Conservation (phyloP, 1,140 invertebrate genomes). For the Pseudomyrmex sp. region DNA sequence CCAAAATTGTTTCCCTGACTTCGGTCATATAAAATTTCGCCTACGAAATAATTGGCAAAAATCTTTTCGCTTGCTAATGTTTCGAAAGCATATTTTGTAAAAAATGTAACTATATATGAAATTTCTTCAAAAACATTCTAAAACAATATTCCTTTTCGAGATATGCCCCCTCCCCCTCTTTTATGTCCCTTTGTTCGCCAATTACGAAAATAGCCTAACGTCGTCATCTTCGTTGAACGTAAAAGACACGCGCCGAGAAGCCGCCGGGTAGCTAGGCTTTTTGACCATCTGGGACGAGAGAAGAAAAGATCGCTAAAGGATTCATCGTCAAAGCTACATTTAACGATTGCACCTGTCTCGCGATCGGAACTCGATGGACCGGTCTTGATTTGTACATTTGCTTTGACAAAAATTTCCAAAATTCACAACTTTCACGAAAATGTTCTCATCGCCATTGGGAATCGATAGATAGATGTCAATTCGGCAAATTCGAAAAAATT, state of each 20-base stretch:
- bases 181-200: conserved; percentile 67
- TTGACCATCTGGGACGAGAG: conserved; percentile 80
- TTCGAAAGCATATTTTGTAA: not conserved
- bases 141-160: conserved; percentile 55
- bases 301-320: conserved; percentile 83
- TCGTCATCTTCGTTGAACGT: conserved; percentile 81
- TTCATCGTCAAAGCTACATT: conserved; percentile 84
- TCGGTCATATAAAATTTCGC: conserved; percentile 33
- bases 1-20: conserved; percentile 20
- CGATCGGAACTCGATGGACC: conserved; percentile 62
- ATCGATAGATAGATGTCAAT: conserved; percentile 12
- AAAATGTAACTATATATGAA: not conserved
- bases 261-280: conserved; percentile 79
- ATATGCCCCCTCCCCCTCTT: conserved; percentile 18
- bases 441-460: not conserved
- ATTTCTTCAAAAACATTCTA: not conserved
- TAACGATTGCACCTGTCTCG: conserved; percentile 72
- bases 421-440: not conserved
- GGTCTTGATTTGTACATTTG: not conserved
- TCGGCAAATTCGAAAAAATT: conserved; percentile 4
- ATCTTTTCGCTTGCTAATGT: conserved; percentile 23
- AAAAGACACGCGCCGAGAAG: conserved; percentile 80
- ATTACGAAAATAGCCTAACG: conserved; percentile 76
- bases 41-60: conserved; percentile 34
- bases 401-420: conserved; percentile 35